Conservation (phyloP, 2,797 vertebrate genomes). For the Rhinophrynus dorsalis region DNA sequence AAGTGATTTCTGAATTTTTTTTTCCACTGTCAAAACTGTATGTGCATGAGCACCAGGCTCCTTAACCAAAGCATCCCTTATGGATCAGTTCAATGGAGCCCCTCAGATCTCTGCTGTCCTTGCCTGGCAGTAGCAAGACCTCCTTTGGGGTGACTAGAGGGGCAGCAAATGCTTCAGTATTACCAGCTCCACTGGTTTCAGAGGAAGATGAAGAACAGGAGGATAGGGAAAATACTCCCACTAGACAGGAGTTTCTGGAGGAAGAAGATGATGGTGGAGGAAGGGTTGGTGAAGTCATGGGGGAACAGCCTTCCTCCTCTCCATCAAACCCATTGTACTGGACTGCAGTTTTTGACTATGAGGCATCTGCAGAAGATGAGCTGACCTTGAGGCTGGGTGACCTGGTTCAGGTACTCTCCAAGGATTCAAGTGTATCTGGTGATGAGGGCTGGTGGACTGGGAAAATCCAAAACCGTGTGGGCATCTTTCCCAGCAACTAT, state of each 20-base stretch:
- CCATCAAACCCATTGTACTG: slow-evolving; percentile 71
- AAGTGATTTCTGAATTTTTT: neutral
- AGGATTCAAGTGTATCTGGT: slow-evolving; percentile 90
- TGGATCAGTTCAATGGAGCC: slow-evolving; percentile 94
- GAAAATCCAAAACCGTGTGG: slow-evolving; percentile 77
- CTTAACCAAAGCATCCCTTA: slow-evolving; percentile 68
- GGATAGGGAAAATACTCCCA: slow-evolving; percentile 53
- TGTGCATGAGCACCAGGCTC: slow-evolving; percentile 41
- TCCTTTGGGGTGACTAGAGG: slow-evolving; percentile 57
- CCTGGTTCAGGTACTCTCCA: slow-evolving; percentile 90
- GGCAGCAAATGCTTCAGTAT: slow-evolving; percentile 57
- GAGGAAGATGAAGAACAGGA: slow-evolving; percentile 59
- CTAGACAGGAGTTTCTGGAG: slow-evolving; percentile 37
- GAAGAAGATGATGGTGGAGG: slow-evolving; percentile 57
- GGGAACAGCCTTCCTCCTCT: slow-evolving; percentile 31
- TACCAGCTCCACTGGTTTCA: slow-evolving; percentile 63
- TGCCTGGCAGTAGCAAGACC: slow-evolving; percentile 67
- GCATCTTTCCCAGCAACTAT: slow-evolving; percentile 90
- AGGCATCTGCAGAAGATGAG: slow-evolving; percentile 93
- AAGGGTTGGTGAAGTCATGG: slow-evolving; percentile 52
- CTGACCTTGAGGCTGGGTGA: slow-evolving; percentile 90
- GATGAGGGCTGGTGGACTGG: slow-evolving; percentile 98
- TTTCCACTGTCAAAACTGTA: neutral
- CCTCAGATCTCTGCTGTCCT: slow-evolving; percentile 79
- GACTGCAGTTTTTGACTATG: slow-evolving; percentile 96